Conservation (phyloP, 2,113 vertebrate species). For the Thinocorus orbignyianus region DNA sequence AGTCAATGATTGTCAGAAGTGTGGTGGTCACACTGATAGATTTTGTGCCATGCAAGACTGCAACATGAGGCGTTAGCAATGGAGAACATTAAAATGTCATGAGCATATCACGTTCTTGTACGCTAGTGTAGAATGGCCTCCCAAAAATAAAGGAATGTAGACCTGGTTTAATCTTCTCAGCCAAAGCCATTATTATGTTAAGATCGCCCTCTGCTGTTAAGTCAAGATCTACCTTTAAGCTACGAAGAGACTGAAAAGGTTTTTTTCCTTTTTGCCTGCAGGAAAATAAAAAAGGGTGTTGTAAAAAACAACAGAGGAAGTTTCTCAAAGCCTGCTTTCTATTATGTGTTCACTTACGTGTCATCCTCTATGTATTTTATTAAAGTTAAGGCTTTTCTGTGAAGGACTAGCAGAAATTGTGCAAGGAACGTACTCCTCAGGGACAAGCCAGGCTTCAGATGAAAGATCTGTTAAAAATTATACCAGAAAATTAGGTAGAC, state of each 20-base stretch:
- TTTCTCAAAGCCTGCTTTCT: not conserved
- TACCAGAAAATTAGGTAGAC: not conserved
- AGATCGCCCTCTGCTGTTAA: slow-evolving; percentile 94
- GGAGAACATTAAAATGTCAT: slow-evolving; percentile 84
- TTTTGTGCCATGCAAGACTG: not conserved
- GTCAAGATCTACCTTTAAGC: slow-evolving; percentile 91
- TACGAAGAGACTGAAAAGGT: slow-evolving; percentile 90
- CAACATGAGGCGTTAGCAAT: not conserved
- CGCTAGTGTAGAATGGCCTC: slow-evolving; percentile 90
- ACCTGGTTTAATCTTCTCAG: slow-evolving; percentile 94
- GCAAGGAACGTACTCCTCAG: slow-evolving; percentile 91
- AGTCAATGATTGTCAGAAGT: not conserved
- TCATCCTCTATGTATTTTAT: slow-evolving; percentile 98
- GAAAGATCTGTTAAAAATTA: slow-evolving; percentile 85
- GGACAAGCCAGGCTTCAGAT: slow-evolving; percentile 91
- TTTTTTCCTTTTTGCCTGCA: slow-evolving; percentile 95
- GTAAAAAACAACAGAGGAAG: not conserved
- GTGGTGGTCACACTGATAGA: not conserved
- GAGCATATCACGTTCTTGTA: slow-evolving; percentile 91
- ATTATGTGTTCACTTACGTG: slow-evolving; percentile 83
- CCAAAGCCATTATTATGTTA: slow-evolving; percentile 94
- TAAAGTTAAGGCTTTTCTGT: slow-evolving; percentile 95
- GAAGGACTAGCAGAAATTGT: slow-evolving; percentile 93
- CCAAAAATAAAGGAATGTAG: slow-evolving; percentile 95
- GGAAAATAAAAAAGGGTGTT: not conserved